Percentiles rank a stretch among this genome's conserved stretches.
phyloP scores from a whole-genome alignment of 35 echinoderm and acorn worm species.

The Ophioderma brevispina region DNA sequence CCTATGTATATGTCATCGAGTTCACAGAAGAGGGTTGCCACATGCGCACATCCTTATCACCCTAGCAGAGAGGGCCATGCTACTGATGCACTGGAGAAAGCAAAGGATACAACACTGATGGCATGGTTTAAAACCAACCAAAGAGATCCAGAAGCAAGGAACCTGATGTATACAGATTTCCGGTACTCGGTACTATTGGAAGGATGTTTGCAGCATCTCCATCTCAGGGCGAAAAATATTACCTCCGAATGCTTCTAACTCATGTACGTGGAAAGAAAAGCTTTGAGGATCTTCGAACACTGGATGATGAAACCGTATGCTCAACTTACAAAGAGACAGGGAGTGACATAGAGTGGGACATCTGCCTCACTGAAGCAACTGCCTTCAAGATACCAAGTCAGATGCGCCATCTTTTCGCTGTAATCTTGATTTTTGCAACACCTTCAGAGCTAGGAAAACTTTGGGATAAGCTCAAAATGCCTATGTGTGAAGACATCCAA shows the following conservation, averaged over 20 bases:
- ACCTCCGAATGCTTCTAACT: constrained; percentile 9
- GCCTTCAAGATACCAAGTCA: too few species aligned
- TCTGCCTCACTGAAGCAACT: too few species aligned
- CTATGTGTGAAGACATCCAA: constrained; percentile 18
- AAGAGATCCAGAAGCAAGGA: background rate
- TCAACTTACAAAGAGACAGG: too few species aligned
- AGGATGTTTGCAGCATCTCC: background rate
- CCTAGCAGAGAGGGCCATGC: background rate
- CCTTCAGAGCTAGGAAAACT: too few species aligned
- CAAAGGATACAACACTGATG: constrained; percentile 5
- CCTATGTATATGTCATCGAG: constrained; percentile 20
- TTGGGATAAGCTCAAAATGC: background rate
- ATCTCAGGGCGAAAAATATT: constrained; percentile 14
- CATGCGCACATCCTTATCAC: constrained; percentile 36
- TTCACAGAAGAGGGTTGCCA: constrained; percentile 48
- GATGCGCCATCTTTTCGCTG: too few species aligned
- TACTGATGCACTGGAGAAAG: background rate
- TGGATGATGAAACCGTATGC: background rate
- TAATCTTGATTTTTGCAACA: too few species aligned
- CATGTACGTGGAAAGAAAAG: background rate
- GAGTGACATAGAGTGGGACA: too few species aligned
- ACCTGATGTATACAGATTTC: background rate
- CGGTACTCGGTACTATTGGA: background rate
- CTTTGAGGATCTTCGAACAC: background rate
- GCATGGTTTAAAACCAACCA: constrained; percentile 15